Base-by-base conservation (phyloP, 1,140 invertebrate genomes). In the Macrobrachium nipponense region DNA sequence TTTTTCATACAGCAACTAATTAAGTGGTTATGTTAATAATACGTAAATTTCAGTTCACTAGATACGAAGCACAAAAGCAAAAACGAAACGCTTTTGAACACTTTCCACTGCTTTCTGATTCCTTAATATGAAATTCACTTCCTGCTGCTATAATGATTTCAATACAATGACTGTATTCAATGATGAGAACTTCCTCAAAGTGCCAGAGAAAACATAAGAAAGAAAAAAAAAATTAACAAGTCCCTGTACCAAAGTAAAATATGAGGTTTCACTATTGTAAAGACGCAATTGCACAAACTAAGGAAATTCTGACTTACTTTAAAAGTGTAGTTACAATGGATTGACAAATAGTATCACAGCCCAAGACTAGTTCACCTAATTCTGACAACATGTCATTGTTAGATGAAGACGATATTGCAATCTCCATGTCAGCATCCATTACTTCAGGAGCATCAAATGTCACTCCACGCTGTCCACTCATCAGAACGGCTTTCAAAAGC, bases 311-410 rank as follows among this genome's bases (percentile, higher is more conserved):
- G 4, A 72, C 83, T 86, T 73, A 86, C 83, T 86, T 86, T 87
- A 86, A 92, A 90, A 90, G 88, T 82, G 90, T 91, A 61, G 91
- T 89, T 44, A 91, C 84, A 14, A 91, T 90, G 23, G 89, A 89
- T 81, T 94, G 93, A 87, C 93, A 94, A 7, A 94, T 95, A n/a
- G 93, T 92, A 11, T 93, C 93, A 89, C 93, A 93, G 61, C 93
- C 91, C 83, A 96, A 90, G 87, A 95, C 91, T 81, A 94, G 93
- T 14, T 92, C 92, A 8, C 95, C 96, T 77, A 96, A 91, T 88
- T 96, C 95, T 88, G 95, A 95, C 75, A 96, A 7, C 93, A 92
- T 4, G 93, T 92, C 73, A 92, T 91, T 89, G 61, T 89, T 89
- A 5, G 93, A 92, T 23, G 92, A 90, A 36, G 92, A 92, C 77